Base-by-base conservation (phyloP, 2,113 vertebrate genomes). In the Sapajus apella region DNA sequence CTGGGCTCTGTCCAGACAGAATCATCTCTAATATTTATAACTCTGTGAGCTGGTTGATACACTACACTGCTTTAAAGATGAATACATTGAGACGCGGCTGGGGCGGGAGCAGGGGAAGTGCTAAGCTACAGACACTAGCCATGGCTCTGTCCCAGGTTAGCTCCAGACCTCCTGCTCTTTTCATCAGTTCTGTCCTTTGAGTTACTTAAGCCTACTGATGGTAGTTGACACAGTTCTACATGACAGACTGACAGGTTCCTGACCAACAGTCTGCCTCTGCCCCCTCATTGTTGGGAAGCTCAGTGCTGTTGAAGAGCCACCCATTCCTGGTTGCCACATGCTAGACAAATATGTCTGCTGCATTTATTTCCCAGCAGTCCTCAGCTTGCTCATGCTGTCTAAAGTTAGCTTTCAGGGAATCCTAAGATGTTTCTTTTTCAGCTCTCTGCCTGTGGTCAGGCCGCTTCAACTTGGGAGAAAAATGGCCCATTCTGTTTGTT, bases 371-470 rank as follows among this genome's bases (percentile, higher is more conserved):
- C 93, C 96, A 76, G 82, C 94, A 94, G 85, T 64, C 81, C 20
- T 37, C 80, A 21, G 40, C 73, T 79, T 43, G 73, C 52, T 90
- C 66, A 61, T n/a, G 16, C 23, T 82, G 58, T 91, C 94, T 92
- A 73, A 94, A 95, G 75, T 95, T 88, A 92, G 81, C 43, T 79
- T 97, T 97, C 96, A 93, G 82, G 83, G 87, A 95, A 96, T 80
- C 87, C 94, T 84, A 58, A 68, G 86, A 76, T 47, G 40, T 80
- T 96, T 94, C 56, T 94, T 86, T 91, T 79, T 61, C 66, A 86
- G 79, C 8, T 50, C 68, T 94, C 1, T 77, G 45, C 68, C 82
- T 97, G 66, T 96, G 93, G 96, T 94, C 61, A 95, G 80, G 47
- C 87, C 13, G 7, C 75, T 92, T 85, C 10, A 68, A 23, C 79